A percentile compares a stretch with the other conserved stretches of the same genome.
phyloP scores from a whole-genome alignment of 2,113 vertebrate species.

The Passer domesticus region DNA sequence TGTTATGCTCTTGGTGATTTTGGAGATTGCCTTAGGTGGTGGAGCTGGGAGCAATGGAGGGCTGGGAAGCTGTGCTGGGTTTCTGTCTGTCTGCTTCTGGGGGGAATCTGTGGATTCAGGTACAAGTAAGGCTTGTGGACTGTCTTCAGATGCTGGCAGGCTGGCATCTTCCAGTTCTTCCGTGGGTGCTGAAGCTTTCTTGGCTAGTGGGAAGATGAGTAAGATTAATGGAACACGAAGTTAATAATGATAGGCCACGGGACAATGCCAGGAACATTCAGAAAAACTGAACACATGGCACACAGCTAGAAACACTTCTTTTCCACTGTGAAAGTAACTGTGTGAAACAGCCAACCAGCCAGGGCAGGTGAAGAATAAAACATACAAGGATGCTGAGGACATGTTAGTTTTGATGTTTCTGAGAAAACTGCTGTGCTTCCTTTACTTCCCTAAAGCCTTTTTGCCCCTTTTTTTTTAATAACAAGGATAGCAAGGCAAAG shows the following conservation, averaged over 20 bases:
- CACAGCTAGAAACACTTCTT: neutral
- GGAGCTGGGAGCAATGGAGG: slow-evolving; percentile 73
- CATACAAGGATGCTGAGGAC: neutral
- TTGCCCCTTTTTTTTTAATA: neutral
- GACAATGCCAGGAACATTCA: slow-evolving; percentile 37
- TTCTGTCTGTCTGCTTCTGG: slow-evolving; percentile 67
- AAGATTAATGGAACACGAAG: slow-evolving; percentile 29
- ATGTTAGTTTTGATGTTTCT: neutral
- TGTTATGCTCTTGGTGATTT: slow-evolving; percentile 69
- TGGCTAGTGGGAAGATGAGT: slow-evolving; percentile 66
- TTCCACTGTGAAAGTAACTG: neutral
- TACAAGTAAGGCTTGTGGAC: slow-evolving; percentile 77
- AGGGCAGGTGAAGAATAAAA: neutral
- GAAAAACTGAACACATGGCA: neutral
- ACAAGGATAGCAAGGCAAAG: neutral
- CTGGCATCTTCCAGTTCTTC: slow-evolving; percentile 58
- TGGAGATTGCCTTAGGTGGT: slow-evolving; percentile 73
- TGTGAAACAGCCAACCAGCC: neutral
- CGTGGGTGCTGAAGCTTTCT: slow-evolving; percentile 57
- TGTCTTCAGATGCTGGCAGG: slow-evolving; percentile 61
- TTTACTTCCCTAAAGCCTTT: neutral
- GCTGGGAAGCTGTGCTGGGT: slow-evolving; percentile 72
- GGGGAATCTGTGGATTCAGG: slow-evolving; percentile 72
- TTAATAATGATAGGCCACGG: slow-evolving; percentile 34
- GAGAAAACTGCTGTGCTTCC: neutral